These are phyloP conservation scores for Oikopleura vanhoeffeni DNA, from an alignment of 23 tunicate species.

Conservation along the genomic window DNA sequence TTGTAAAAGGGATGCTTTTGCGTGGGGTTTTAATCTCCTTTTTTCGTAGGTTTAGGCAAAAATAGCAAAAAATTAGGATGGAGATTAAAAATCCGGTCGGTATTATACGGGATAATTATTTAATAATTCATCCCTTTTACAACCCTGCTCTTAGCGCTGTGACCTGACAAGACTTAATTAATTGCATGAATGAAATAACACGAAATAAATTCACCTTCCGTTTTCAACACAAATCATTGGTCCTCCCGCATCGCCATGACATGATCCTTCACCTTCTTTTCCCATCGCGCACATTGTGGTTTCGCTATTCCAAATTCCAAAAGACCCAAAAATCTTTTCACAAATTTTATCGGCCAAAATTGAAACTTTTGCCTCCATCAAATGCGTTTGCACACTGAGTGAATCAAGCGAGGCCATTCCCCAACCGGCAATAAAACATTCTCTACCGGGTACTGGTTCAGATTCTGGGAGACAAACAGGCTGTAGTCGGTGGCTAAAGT, in stretches of 20 bases:
- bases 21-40: too few species aligned
- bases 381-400: background rate
- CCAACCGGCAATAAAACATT: conserved; percentile 11
- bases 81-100: too few species aligned
- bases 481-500: background rate
- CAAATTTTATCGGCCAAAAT: conserved; percentile 5
- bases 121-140: too few species aligned
- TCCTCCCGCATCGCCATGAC: conserved; percentile 17
- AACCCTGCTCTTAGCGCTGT: too few species aligned
- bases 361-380: background rate
- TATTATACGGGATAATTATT: too few species aligned
- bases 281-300: conserved; percentile 6
- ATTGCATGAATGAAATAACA: too few species aligned
- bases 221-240: conserved; percentile 3
- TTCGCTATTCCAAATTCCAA: background rate
- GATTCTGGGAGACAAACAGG: background rate
- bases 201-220: background rate
- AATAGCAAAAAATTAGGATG: too few species aligned
- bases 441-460: background rate
- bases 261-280: background rate
- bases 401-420: background rate
- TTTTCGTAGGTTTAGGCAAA: too few species aligned
- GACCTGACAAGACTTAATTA: too few species aligned
- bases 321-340: conserved; percentile 5
- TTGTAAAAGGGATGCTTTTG: too few species aligned